Conservation (phyloP, 2,888 invertebrate genomes). For the Gastrophysa polygoni region DNA sequence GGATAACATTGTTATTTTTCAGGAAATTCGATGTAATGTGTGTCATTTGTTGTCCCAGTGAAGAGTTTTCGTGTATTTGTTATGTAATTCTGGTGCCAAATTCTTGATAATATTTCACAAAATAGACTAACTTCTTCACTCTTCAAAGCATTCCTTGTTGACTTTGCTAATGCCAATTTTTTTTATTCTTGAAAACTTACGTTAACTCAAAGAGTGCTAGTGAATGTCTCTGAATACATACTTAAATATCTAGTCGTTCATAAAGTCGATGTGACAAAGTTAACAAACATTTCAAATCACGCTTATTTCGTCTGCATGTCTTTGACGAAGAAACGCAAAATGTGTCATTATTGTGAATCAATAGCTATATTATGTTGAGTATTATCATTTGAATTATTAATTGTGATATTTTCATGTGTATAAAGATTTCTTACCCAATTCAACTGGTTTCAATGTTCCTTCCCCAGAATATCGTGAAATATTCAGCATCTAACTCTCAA, state of each 20-base stretch:
- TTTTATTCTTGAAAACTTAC: too few species aligned
- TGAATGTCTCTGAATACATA: background rate
- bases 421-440: constrained; percentile 1
- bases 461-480: background rate
- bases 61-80: too few species aligned
- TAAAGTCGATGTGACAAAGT: background rate
- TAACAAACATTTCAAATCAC: background rate
- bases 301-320: background rate
- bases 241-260: constrained; percentile 14
- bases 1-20: too few species aligned
- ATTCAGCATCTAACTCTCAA: too few species aligned
- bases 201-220: too few species aligned
- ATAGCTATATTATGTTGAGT: background rate
- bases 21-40: too few species aligned
- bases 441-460: background rate
- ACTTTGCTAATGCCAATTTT: too few species aligned
- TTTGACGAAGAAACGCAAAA: background rate
- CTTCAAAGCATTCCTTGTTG: background rate
- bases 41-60: too few species aligned
- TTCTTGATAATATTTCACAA: background rate
- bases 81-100: background rate
- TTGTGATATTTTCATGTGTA: constrained; percentile 15
- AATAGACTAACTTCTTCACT: background rate
- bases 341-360: background rate
- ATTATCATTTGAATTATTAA: constrained; percentile 10